These are phyloP conservation scores for Vireo griseus DNA, from an alignment of 2,797 vertebrate species.

Conservation along the genomic window DNA sequence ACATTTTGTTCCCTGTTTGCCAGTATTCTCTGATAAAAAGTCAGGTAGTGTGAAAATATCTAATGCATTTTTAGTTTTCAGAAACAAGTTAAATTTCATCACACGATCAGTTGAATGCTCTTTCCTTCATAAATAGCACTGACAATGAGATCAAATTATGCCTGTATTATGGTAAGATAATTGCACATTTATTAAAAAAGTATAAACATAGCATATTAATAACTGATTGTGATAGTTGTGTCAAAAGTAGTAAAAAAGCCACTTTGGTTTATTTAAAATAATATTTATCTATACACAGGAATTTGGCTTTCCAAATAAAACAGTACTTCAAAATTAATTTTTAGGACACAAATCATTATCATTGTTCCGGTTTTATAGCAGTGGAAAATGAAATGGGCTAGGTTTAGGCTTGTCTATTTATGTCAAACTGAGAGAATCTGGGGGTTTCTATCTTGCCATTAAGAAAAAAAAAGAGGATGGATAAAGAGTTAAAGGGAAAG, in stretches of 20 bases:
- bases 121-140: neutral
- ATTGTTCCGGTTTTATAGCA: neutral
- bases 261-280: neutral
- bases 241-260: neutral
- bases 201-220: neutral
- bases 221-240: neutral
- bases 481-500: neutral
- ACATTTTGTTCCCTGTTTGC: neutral
- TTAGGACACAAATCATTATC: neutral
- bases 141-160: neutral
- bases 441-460: neutral
- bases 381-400: neutral
- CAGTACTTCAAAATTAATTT: neutral
- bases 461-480: accelerated
- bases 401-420: neutral
- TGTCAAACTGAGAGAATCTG: neutral
- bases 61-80: neutral
- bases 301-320: neutral
- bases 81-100: neutral
- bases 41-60: neutral
- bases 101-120: neutral
- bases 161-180: neutral
- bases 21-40: neutral
- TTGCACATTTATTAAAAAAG: neutral
- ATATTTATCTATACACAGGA: neutral